A percentile compares a stretch with the other conserved stretches of the same genome.
phyloP scores from a whole-genome alignment of 2,888 invertebrate species.

The Pharmacophagus antenor region DNA sequence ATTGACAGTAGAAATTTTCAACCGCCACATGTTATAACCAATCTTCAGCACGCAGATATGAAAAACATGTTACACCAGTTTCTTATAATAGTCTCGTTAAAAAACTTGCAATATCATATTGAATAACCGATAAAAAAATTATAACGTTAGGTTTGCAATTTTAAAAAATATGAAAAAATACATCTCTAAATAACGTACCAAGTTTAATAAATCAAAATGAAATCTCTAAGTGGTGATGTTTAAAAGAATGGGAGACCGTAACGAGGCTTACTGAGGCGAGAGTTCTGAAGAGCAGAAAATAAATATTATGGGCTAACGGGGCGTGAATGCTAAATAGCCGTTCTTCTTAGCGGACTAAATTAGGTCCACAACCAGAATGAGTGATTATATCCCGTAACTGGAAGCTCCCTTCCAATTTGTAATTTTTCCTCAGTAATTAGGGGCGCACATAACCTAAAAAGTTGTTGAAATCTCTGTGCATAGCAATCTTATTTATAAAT shows the following conservation, averaged over 20 bases:
- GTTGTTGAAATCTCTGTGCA: not conserved
- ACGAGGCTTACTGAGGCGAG: slow-evolving; percentile 53
- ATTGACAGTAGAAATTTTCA: no score
- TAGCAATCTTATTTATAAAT: no score
- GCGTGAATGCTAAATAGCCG: slow-evolving; percentile 29
- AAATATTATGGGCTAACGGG: slow-evolving; percentile 31
- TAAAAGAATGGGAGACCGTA: slow-evolving; percentile 38
- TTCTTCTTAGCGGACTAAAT: slow-evolving; percentile 28
- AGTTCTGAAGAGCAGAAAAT: slow-evolving; percentile 37
- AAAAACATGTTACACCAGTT: not conserved
- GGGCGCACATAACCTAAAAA: not conserved
- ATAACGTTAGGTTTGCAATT: no score
- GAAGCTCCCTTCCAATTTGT: slow-evolving; percentile 10
- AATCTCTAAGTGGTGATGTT: slow-evolving; percentile 20
- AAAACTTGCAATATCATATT: no score
- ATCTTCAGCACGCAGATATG: not conserved
- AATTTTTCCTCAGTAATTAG: not conserved
- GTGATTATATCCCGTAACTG: slow-evolving; percentile 30
- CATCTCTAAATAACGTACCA: not conserved
- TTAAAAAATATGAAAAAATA: not conserved
- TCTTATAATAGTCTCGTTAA: no score
- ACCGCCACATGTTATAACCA: no score
- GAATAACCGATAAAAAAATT: no score
- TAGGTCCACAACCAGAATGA: slow-evolving; percentile 30
- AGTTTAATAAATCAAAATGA: slow-evolving; percentile 35